Evolutionary conservation across 2,113 vertebrate genomes (phyloP), one percentile per base, ranked within the genome.

Genomic region (Agelaius phoeniceus): DNA sequence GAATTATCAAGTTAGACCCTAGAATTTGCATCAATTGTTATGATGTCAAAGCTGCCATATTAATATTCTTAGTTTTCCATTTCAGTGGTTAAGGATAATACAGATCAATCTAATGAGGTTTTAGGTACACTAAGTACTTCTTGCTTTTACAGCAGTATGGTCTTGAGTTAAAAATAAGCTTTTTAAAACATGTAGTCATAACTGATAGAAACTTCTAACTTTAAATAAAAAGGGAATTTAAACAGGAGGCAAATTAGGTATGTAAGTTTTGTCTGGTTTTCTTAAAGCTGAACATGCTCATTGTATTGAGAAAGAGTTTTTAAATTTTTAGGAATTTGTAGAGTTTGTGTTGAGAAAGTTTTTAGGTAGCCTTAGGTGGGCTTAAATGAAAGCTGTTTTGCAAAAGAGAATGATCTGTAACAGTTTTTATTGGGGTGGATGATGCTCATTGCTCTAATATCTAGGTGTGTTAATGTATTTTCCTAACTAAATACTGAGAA

Each of bases 21-120:
- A 97, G 95, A 96, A 97, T 97, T 97, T 97, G 89, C 95, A 97
- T 97, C 97, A 97, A 97, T 97, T 97, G 97, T 97, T 94, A 59
- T 73, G 84, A 79, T 97, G 97, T 97, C 97, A 97, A 97, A 97
- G 78, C 94, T 97, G 96, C 97, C 96, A 96, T 97, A 95, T 97
- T 97, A 97, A 97, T 96, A 97, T 97, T 96, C 96, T 95, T 91
- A 93, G 75, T 88, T 90, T 97, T 97, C 96, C 97, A 97, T 96
- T 96, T 97, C 96, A 97, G 75, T 94, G 94, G 85, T 76, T 97
- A 86, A 95, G 71, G 59, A 97, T 91, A 97, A 97, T 97, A 19
- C 72, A 95, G 94, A 95, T 96, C 96, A 97, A 95, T 97, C 96
- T 97, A 83, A 88, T 86, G 85, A 96, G 74, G 87, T 95, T 96